A percentile compares a stretch with the other conserved stretches of the same genome.
These are phyloP conservation scores for Athalia circularis DNA, from an alignment of 2,888 invertebrate genomes.

Conservation along the genomic window DNA sequence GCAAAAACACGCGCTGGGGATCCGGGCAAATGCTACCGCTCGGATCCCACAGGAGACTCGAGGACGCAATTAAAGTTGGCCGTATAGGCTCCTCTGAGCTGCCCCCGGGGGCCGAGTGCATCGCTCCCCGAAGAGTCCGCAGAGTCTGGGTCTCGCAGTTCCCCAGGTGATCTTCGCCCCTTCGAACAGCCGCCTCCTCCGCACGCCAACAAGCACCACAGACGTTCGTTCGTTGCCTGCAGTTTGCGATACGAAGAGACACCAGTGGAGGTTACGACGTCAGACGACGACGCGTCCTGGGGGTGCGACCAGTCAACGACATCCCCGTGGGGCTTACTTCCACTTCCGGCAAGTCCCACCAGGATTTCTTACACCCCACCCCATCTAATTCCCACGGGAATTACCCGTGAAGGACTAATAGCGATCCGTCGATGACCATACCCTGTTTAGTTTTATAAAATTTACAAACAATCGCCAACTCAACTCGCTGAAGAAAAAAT, in stretches of 20 bases:
- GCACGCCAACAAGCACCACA: conserved; percentile 1
- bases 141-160: conserved; percentile 8
- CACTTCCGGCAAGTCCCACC: conserved; percentile 61
- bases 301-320: conserved; percentile 66
- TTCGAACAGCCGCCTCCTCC: not conserved
- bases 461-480: not conserved
- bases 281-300: conserved; percentile 58
- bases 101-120: conserved; percentile 20
- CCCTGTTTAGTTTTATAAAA: not conserved
- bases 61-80: conserved; percentile 22
- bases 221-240: conserved; percentile 14
- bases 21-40: too few species aligned
- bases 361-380: conserved; percentile 58
- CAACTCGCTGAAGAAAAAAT: not conserved
- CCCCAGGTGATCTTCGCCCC: too few species aligned
- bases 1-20: not conserved
- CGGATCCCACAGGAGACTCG: conserved; percentile 1
- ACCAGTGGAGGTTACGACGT: conserved; percentile 54
- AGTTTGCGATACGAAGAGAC: conserved; percentile 37
- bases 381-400: conserved; percentile 72
- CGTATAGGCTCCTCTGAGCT: not conserved
- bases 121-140: conserved; percentile 26
- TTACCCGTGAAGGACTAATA: conserved; percentile 70
- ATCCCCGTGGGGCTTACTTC: conserved; percentile 68
- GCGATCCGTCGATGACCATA: conserved; percentile 12